These are phyloP conservation scores for Scortum barcoo DNA, from an alignment of 2,113 vertebrate genomes.

Conservation along the genomic window DNA sequence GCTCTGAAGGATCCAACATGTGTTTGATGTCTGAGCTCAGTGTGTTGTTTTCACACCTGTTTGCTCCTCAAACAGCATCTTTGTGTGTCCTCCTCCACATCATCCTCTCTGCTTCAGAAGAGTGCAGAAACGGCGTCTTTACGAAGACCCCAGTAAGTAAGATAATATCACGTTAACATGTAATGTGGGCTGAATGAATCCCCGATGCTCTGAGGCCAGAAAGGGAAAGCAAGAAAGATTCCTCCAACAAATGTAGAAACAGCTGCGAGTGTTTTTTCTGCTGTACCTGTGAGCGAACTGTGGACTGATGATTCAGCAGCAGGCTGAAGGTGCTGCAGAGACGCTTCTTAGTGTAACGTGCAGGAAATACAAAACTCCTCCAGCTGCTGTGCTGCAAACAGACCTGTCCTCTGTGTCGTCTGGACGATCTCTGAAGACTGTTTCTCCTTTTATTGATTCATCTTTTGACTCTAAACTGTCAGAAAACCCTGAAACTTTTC, in stretches of 20 bases:
- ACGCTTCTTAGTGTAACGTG: neutral
- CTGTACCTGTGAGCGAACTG: constrained; percentile 9
- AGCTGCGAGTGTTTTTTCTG: neutral
- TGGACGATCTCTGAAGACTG: too few relatives aligned
- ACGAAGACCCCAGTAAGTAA: constrained; percentile 3
- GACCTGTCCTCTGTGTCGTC: too few relatives aligned
- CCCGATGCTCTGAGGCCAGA: neutral
- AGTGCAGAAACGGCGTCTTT: neutral
- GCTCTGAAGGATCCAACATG: too few relatives aligned
- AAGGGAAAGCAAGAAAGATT: neutral
- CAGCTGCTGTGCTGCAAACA: neutral
- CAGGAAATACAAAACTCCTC: constrained; percentile 7
- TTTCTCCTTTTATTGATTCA: too few relatives aligned
- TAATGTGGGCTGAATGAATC: neutral
- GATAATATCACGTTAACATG: neutral
- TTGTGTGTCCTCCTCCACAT: too few relatives aligned
- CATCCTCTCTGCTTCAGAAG: neutral
- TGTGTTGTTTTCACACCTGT: too few relatives aligned
- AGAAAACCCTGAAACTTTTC: too few relatives aligned
- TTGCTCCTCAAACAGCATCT: too few relatives aligned
- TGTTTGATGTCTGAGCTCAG: too few relatives aligned
- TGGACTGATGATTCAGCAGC: constrained; percentile 30
- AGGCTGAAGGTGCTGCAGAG: neutral
- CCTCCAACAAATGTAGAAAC: neutral
- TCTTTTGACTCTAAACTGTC: too few relatives aligned